Base-by-base conservation (phyloP, 2,888 invertebrate genomes). In the Acronicta alni region DNA sequence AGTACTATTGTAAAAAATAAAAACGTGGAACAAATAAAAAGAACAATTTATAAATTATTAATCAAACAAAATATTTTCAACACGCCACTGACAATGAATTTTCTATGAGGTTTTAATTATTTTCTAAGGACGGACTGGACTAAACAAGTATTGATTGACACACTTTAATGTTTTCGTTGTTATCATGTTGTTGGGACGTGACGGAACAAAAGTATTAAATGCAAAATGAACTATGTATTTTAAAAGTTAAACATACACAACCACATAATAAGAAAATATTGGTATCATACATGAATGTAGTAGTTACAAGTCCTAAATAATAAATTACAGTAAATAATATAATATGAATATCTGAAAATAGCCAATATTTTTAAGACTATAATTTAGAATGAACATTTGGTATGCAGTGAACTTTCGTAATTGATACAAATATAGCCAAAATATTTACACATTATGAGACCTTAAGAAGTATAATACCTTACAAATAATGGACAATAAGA, bases 51-150 rank as follows among this genome's bases (percentile, higher is more conserved):
- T 17, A 17, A 9, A 30, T 3, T 30, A 30, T 15, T 16, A 20
- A 39, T 23, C 8, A 58, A 53, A 35, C 23, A 52, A 48, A 41
- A 18, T 45, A 48, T 41, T 30, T 52, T 41, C 38, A 55, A 46
- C 46, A 44, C 16, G 42, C 3, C 42, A 18, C 46, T 52, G 49
- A 32, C 12, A 23, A 53, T 51, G 46, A 59, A 46, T 55, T 57
- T 54, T 61, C 32, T 53, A 55, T 56, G 53, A 53, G 70, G 57
- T 55, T 45, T 72, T 66, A 67, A 75, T 73, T 85, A 85, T 76
- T 81, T 79, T 68, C 82, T 86, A 89, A 88, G 92, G 92, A 93
- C 92, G 92, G 92, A 92, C 83, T 87, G 77, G 85, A 88, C 82
- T 83, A 86, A 88, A 88, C 80, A 66, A 72, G 68, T 80, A 72